Percentiles rank a stretch among this genome's conserved stretches.
Conservation (phyloP, 2,797 vertebrate species). For the Myotis myotis region DNA sequence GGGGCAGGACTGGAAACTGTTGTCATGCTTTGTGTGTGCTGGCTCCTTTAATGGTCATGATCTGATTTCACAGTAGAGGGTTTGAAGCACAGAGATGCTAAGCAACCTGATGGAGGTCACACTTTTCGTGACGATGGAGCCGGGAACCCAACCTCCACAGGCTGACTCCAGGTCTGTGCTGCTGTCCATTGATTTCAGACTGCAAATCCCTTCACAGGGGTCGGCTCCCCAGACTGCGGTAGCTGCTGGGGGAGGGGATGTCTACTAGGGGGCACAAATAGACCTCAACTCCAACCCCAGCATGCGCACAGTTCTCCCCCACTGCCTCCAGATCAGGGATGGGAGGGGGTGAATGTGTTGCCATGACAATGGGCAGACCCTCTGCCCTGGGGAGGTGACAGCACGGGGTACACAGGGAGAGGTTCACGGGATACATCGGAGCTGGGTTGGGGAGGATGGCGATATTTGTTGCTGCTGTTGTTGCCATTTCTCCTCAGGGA, state of each 20-base stretch:
- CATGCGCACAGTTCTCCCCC: rapidly evolving
- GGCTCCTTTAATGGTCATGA: rapidly evolving
- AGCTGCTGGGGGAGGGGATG: not conserved
- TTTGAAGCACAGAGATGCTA: not conserved
- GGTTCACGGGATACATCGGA: not conserved
- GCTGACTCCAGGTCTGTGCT: not conserved
- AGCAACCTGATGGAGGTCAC: not conserved
- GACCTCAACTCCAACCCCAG: no score
- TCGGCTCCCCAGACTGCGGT: rapidly evolving
- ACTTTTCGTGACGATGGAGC: not conserved
- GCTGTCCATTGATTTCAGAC: not conserved
- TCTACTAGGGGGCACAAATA: rapidly evolving
- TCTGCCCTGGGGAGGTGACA: no score
- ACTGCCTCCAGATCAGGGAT: rapidly evolving
- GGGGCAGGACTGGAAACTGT: rapidly evolving
- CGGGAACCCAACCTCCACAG: not conserved
- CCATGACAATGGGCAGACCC: no score
- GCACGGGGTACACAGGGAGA: not conserved
- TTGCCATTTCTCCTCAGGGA: rapidly evolving
- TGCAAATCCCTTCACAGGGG: not conserved
- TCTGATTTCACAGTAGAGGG: not conserved
- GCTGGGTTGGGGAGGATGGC: not conserved
- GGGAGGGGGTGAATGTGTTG: rapidly evolving
- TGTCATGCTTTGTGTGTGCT: rapidly evolving
- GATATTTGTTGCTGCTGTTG: rapidly evolving